Base-by-base conservation (phyloP, 2,113 vertebrate genomes). In the Xyliphius kryptos region DNA sequence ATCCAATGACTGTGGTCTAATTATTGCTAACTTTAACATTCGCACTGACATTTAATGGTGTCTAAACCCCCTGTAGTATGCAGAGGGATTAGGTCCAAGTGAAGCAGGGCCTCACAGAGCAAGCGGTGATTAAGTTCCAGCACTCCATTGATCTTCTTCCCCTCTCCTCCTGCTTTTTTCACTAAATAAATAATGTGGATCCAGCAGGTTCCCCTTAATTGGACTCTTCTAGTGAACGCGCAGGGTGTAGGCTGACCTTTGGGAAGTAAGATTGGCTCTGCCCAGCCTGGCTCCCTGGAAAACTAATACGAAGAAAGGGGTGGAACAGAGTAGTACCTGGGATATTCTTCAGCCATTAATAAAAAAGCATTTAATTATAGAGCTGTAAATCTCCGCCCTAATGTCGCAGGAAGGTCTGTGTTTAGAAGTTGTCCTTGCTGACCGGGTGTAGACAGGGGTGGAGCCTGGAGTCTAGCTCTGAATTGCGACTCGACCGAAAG, bases 121-220 rank as follows among this genome's bases (percentile, higher is more conserved):
- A 71, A 70, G 71, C 16, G 44, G 80, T 85, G 86, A 88, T 88
- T 86, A 88, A 86, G 78, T 79, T 79, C 75, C 70, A 78, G 77
- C 75, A 79, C 85, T 77, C 70, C 78, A 83, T 81, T 85, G 84
- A 87, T 87, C 81, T 80, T 56, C 68, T 48, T 53, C 61, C 48
- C 72, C 73, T 63, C 63, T 68, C 71, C 66, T 63, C 78, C 74
- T 76, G 67, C 78, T 68, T 70, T 66, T 67, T n/a, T n/a, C 74
- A 49, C 72, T 76, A 73, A 80, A 86, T 86, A 85, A 87, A 86
- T 85, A 83, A 86, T 86, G 72, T 67, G 56, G 57, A 48, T 66
- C 61, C 46, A 68, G 54, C 55, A 67, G 72, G 75, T 69, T 64
- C 63, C 57, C 72, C 74, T 86, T 87, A 86, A 87, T 87, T 87